Evolutionary conservation across 2,888 invertebrate genomes (phyloP), one percentile per base, ranked within the genome.

Genomic region (Orthonychiurus folsomi): DNA sequence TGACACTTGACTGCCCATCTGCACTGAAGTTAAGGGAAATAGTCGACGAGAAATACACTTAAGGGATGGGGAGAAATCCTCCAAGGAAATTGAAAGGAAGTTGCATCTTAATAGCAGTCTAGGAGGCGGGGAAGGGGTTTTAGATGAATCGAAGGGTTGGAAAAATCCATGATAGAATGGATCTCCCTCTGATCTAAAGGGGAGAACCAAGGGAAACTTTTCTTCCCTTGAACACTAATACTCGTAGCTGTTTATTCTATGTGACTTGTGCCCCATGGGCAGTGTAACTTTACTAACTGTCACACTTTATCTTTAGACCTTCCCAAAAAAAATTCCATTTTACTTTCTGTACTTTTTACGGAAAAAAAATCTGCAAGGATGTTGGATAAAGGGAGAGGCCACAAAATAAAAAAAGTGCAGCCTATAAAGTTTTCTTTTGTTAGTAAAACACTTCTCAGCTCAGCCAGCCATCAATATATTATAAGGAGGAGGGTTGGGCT

Each of bases 291-390:
- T 61, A 59, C 66, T 63, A 59, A 63, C 63, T 66, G 66, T 63
- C 63, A 61, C 63, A 63, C 63, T 63, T 63, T 63, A 66, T 66
- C 66, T 63, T 63, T 57, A 59, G n/a, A n/a, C n/a, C n/a, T n/a
- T n/a, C n/a, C 56, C 57, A 12, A 12, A 62, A 62, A 62, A 60
- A 55, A 62, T 59, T 55, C 59, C 54, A 56, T 63, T 63, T 63
- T 37, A 58, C 58, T 62, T 54, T 50, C 27, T 56, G 37, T 37
- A 54, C n/a, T n/a, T n/a, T n/a, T n/a, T n/a, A n/a, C n/a, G n/a
- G n/a, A n/a, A n/a, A n/a, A n/a, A n/a, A n/a, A n/a, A n/a, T n/a
- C n/a, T n/a, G n/a, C n/a, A n/a, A n/a, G n/a, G n/a, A n/a, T n/a
- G n/a, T n/a, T 27, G 27, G 27, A 28, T 60, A 20, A 52, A 50